A percentile compares a stretch with the other conserved stretches of the same genome.
phyloP scores from a whole-genome alignment of 1,140 invertebrate genomes.

The Cephus cinctus region DNA sequence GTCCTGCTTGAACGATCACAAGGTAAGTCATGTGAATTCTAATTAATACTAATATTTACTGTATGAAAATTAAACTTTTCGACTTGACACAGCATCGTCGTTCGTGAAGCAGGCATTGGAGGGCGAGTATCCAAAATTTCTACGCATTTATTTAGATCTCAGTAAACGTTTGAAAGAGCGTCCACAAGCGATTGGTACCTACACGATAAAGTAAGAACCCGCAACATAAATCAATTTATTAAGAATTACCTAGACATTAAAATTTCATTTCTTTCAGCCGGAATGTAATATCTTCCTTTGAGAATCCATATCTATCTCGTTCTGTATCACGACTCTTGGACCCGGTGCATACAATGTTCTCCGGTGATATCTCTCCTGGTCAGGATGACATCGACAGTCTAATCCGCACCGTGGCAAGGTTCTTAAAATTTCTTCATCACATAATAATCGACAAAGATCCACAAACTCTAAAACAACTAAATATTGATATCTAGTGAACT shows the following conservation, averaged over 20 bases:
- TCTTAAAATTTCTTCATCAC: slow-evolving; percentile 9
- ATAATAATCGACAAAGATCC: slow-evolving; percentile 6
- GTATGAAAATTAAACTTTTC: not conserved
- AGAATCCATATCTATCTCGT: slow-evolving; percentile 83
- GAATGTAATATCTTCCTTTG: slow-evolving; percentile 67
- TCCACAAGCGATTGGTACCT: slow-evolving; percentile 42
- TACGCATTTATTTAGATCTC: slow-evolving; percentile 68
- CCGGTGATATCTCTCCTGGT: slow-evolving; percentile 60
- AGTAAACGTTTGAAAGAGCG: slow-evolving; percentile 61
- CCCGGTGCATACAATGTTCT: slow-evolving; percentile 83
- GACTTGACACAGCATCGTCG: slow-evolving; percentile 50
- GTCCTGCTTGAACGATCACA: slow-evolving; percentile 58
- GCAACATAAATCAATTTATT: slow-evolving; percentile 9
- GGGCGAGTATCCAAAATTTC: slow-evolving; percentile 84
- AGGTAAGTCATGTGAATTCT: slow-evolving; percentile 45
- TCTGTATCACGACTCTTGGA: slow-evolving; percentile 82
- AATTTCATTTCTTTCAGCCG: slow-evolving; percentile 37
- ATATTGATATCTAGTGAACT: slow-evolving; percentile 63
- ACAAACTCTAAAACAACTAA: slow-evolving; percentile 2
- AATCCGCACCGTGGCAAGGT: slow-evolving; percentile 69
- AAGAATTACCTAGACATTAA: slow-evolving; percentile 9
- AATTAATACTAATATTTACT: not conserved
- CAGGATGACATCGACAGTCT: slow-evolving; percentile 70
- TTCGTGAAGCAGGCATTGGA: slow-evolving; percentile 85
- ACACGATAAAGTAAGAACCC: slow-evolving; percentile 38